Conservation (phyloP, 2,797 vertebrate species). For the Caiman crocodilus region DNA sequence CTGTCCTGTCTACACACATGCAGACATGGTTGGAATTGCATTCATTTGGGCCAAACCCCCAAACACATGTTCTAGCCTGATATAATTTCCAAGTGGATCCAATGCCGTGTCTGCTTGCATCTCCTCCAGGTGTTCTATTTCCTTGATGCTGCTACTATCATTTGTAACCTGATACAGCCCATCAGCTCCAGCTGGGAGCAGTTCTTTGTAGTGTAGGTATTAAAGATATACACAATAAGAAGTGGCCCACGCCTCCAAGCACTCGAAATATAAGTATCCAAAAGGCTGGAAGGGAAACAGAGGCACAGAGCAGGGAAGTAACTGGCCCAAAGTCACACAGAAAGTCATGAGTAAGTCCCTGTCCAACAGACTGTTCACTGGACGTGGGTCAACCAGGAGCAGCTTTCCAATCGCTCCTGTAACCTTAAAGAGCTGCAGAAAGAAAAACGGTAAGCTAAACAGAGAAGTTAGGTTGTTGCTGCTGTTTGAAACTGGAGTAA, state of each 20-base stretch:
- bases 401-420: not conserved
- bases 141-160: too few relatives aligned
- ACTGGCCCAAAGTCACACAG: not conserved
- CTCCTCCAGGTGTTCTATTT: not conserved
- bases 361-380: too few relatives aligned
- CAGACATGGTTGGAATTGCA: too few relatives aligned
- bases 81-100: not conserved
- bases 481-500: not conserved
- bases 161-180: too few relatives aligned
- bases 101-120: not conserved
- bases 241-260: not conserved
- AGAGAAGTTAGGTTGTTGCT: not conserved
- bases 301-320: not conserved
- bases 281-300: not conserved
- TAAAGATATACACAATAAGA: not conserved
- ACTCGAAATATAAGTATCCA: not conserved
- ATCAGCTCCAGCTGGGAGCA: not conserved
- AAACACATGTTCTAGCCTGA: not conserved
- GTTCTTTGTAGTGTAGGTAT: rapidly evolving
- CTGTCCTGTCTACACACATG: too few relatives aligned
- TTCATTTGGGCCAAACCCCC: not conserved
- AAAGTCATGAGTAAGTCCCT: too few relatives aligned
- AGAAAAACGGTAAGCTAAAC: too few relatives aligned
- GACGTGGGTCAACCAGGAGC: not conserved
- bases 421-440: not conserved